Base-by-base conservation (phyloP, 2,888 invertebrate genomes). In the Nomada ruficornis region DNA sequence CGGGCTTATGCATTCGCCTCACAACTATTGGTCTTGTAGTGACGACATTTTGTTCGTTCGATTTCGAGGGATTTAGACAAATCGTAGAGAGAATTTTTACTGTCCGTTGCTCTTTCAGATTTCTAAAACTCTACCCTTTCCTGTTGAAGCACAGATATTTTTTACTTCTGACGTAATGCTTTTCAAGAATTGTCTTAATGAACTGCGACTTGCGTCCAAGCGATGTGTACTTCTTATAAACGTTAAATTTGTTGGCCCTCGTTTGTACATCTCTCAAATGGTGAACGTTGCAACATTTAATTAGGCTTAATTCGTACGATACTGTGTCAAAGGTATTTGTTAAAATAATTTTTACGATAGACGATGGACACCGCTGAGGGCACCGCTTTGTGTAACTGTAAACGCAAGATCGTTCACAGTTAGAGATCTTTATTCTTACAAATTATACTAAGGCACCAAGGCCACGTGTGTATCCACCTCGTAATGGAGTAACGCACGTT, bases 361-460 rank as follows among this genome's bases (percentile, higher is more conserved):
- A 26, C 26, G 26, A 0, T 78, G 36, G 60, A 23, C 59, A 15
- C n/a, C 11, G 23, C 13, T 59, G 52, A 62, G 62, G 55, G 20
- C n/a, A 64, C 62, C 65, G 68, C 47, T 70, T 82, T 78, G 65
- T 59, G 69, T 26, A 26, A 59, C 20, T 7, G 72, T 57, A 71
- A 81, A 76, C 64, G 75, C 79, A 78, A 77, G 75, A 75, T 80
- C 68, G 77, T n/a, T 54, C 80, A 76, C 78, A 65, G 63, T 62
- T 70, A 60, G 64, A 79, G 50, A 81, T 71, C 77, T 72, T n/a
- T 75, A 74, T 74, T 79, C 77, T 47, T 80, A 77, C 75, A 75
- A 84, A 83, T 85, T 85, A 82, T 64, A 82, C 81, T 64, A 79
- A 83, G 75, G 20, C 82, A 55, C 70, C 85, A 84, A 88, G 86